Conservation (phyloP, 2,888 invertebrate genomes). For the Temnothorax ravouxi region DNA sequence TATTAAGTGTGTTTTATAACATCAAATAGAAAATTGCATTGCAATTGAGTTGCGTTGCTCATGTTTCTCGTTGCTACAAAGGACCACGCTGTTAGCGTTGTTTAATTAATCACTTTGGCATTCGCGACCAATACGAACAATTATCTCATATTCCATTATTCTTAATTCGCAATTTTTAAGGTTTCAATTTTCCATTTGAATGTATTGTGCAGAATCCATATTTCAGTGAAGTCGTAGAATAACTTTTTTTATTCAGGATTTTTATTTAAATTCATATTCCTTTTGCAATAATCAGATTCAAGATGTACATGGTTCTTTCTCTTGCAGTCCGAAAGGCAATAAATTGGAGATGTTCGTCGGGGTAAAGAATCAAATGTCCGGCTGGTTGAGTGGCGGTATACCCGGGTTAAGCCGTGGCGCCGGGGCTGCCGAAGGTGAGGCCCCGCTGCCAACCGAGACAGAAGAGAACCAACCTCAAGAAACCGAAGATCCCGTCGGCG, state of each 20-base stretch:
- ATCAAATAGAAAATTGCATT: slow-evolving; percentile 7
- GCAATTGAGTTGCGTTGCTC: background rate
- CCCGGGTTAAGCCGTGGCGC: slow-evolving; percentile 90
- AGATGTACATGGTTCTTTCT: background rate
- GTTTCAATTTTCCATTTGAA: background rate
- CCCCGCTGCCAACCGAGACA: slow-evolving; percentile 86
- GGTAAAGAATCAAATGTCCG: slow-evolving; percentile 94
- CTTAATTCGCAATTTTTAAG: background rate
- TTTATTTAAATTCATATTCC: background rate
- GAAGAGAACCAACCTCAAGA: slow-evolving; percentile 81
- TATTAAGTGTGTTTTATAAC: slow-evolving; percentile 7
- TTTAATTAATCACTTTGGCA: slow-evolving; percentile 5
- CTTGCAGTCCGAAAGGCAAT: slow-evolving; percentile 89
- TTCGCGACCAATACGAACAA: background rate
- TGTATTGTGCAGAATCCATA: background rate
- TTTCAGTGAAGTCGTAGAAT: slow-evolving; percentile 9
- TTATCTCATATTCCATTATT: background rate
- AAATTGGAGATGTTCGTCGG: slow-evolving; percentile 94
- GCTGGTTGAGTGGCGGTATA: slow-evolving; percentile 93
- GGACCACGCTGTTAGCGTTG: background rate
- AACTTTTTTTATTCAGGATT: background rate
- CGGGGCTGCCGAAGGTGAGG: slow-evolving; percentile 86
- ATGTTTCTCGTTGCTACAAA: slow-evolving; percentile 7
- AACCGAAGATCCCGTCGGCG: slow-evolving; percentile 85
- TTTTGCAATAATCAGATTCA: background rate